phyloP scores from a whole-genome alignment of 2,888 invertebrate species.

The Eledone cirrhosa region DNA sequence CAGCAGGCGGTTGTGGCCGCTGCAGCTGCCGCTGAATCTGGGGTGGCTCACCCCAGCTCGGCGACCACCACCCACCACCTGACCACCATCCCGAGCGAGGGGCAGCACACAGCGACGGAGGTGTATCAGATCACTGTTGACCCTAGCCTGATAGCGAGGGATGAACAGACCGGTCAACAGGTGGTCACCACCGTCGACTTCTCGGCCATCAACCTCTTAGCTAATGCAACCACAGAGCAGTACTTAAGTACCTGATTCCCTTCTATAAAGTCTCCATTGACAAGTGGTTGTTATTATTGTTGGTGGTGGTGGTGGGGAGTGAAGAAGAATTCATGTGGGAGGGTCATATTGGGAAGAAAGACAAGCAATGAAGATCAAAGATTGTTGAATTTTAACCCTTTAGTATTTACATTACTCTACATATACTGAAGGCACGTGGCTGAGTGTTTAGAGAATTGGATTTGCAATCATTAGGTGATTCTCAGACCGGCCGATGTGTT shows the following conservation, averaged over 20 bases:
- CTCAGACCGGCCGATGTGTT: no score
- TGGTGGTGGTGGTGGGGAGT: no score
- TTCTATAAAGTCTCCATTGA: no score
- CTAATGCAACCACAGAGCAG: slow-evolving; percentile 39
- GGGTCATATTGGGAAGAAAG: no score
- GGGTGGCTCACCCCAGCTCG: not conserved
- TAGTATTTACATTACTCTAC: no score
- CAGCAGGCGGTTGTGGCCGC: slow-evolving; percentile 18
- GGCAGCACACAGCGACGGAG: slow-evolving; percentile 29
- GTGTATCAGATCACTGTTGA: slow-evolving; percentile 37
- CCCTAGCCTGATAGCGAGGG: slow-evolving; percentile 30
- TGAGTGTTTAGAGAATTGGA: no score
- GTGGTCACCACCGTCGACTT: slow-evolving; percentile 41
- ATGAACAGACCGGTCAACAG: slow-evolving; percentile 39
- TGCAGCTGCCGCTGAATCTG: not conserved
- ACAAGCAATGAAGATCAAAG: no score
- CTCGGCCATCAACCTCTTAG: slow-evolving; percentile 44
- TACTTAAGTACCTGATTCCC: not conserved
- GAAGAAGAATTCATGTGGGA: no score
- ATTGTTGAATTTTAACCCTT: no score
- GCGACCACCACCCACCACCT: not conserved
- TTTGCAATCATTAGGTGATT: no score
- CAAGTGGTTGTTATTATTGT: no score
- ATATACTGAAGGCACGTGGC: no score
- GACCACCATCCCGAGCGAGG: not conserved